phyloP scores from a whole-genome alignment of 1,140 invertebrate species.

The Cepaea nemoralis region DNA sequence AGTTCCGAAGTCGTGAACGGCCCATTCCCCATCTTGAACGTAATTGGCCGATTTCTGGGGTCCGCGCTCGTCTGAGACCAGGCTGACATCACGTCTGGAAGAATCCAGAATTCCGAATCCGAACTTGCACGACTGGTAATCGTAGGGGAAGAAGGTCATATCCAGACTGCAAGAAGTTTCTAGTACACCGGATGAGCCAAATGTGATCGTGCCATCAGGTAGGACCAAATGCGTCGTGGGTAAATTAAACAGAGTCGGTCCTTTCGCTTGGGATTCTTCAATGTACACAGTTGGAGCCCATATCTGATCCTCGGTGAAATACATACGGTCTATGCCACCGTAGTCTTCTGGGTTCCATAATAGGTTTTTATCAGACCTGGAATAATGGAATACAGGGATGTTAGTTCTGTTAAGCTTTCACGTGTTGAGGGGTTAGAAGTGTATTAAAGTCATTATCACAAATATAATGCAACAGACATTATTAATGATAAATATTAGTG shows the following conservation, averaged over 20 bases:
- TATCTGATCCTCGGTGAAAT: conserved; percentile 26
- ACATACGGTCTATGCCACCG: conserved; percentile 21
- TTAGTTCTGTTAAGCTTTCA: no score
- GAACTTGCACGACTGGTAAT: conserved; percentile 46
- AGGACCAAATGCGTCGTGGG: conserved; percentile 13
- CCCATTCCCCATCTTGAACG: not conserved
- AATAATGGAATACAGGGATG: not conserved
- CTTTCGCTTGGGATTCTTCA: conserved; percentile 8
- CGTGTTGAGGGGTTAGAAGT: no score
- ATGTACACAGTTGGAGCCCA: conserved; percentile 24
- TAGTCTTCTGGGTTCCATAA: conserved; percentile 10
- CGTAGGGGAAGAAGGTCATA: conserved; percentile 54
- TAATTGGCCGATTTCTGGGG: conserved; percentile 25
- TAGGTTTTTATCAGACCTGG: conserved; percentile 21
- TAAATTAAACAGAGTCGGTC: conserved; percentile 18
- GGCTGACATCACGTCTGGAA: conserved; percentile 11
- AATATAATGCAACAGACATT: no score
- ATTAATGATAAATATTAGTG: no score
- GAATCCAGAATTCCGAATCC: conserved; percentile 21
- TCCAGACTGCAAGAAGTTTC: conserved; percentile 44
- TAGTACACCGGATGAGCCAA: conserved; percentile 70
- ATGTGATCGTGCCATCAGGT: conserved; percentile 16
- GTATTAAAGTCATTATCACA: no score
- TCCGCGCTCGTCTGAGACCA: not conserved
- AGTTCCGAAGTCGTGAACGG: conserved; percentile 1